These are phyloP conservation scores for Gallinago paraguaiae DNA, from an alignment of 2,113 vertebrate species.

Conservation along the genomic window DNA sequence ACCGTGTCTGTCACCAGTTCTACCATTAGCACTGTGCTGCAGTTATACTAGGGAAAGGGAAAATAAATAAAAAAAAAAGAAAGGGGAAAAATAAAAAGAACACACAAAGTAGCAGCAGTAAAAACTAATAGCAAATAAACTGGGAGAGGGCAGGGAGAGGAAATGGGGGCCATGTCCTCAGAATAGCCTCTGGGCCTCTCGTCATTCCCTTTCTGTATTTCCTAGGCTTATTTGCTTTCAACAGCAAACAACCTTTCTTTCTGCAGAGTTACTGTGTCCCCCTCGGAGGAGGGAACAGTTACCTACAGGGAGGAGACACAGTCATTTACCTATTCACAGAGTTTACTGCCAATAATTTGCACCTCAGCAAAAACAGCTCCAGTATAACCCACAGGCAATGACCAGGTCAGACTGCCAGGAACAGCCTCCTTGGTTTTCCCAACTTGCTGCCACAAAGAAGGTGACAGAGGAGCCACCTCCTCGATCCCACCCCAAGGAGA, in stretches of 20 bases:
- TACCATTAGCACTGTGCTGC: neutral
- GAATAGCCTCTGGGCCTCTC: neutral
- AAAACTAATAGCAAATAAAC: neutral
- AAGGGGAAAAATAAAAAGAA: too few species aligned
- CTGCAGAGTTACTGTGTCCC: fast-evolving
- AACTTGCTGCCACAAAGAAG: fast-evolving
- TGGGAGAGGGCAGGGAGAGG: neutral
- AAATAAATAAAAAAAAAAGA: too few species aligned
- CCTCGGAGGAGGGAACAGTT: neutral
- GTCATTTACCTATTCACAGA: neutral
- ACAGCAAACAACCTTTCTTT: neutral
- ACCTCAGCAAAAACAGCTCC: neutral
- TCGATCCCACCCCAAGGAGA: neutral
- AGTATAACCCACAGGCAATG: neutral
- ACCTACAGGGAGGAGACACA: neutral
- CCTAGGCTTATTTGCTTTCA: neutral
- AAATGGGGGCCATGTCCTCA: neutral
- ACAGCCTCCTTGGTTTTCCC: neutral
- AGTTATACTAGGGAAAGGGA: neutral
- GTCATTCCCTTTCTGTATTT: neutral
- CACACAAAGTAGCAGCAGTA: neutral
- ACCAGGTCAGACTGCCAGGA: neutral
- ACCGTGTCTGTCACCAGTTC: neutral
- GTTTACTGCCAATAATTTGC: neutral
- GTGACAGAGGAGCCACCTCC: neutral